These are phyloP conservation scores for Drosophila nr. perissopoda DNA, from an alignment of 2,888 invertebrate species.

Conservation along the genomic window DNA sequence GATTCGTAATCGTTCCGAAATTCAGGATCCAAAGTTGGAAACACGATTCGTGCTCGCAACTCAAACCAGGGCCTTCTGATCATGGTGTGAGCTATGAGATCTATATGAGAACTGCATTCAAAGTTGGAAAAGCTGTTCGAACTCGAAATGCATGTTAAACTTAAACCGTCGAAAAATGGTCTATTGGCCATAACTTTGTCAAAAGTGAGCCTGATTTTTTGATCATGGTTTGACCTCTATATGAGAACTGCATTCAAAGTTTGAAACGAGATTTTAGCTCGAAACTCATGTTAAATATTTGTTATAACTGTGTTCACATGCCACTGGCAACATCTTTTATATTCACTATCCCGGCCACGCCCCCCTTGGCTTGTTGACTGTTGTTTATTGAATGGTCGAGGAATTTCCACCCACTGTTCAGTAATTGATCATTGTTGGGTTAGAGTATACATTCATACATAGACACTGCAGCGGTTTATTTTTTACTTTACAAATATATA, in stretches of 20 bases:
- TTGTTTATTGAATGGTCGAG: neutral
- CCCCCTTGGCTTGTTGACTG: neutral
- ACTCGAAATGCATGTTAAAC: neutral
- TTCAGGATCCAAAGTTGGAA: neutral
- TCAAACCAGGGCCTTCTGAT: no score
- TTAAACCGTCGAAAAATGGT: neutral
- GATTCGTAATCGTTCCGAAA: neutral
- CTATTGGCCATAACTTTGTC: no score
- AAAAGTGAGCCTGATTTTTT: no score
- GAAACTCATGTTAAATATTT: neutral
- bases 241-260: neutral
- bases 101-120: neutral
- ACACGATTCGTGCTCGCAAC: neutral
- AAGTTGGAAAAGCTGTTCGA: neutral
- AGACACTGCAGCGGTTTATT: slow-evolving; percentile 52
- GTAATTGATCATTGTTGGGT: neutral
- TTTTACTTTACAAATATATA: slow-evolving; percentile 40
- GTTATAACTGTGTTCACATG: neutral
- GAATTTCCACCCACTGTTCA: neutral
- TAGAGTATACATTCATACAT: slow-evolving; percentile 37
- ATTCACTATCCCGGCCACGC: neutral
- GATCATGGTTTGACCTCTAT: no score
- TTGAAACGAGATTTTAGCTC: neutral
- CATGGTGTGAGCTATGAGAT: no score
- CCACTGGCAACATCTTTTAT: no score